Conservation (phyloP, 2,888 invertebrate species). For the Oxyscelio sp. region DNA sequence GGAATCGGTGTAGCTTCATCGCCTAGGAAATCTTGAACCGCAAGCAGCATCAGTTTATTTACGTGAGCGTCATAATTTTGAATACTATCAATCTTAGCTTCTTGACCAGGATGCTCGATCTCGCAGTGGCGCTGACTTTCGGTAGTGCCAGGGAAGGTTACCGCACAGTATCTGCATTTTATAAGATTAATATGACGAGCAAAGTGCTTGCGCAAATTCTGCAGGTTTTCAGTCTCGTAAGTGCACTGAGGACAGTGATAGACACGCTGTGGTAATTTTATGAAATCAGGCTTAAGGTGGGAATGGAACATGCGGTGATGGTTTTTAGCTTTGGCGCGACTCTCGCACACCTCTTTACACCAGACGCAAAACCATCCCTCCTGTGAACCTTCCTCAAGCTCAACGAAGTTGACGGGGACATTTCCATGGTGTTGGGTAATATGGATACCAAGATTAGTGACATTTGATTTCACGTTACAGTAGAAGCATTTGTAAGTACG, state of each 20-base stretch:
- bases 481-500: conserved; percentile 80
- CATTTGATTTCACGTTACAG: conserved; percentile 80
- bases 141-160: conserved; percentile 82
- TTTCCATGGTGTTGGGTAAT: conserved; percentile 78
- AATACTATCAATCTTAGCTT: conserved; percentile 81
- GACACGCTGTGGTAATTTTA: conserved; percentile 61
- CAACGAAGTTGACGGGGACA: conserved; percentile 78
- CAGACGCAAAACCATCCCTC: conserved; percentile 84
- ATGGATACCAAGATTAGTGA: conserved; percentile 78
- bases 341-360: conserved; percentile 85
- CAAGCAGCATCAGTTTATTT: conserved; percentile 78
- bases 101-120: conserved; percentile 82
- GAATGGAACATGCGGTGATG: conserved; percentile 88
- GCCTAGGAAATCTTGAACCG: conserved; percentile 30
- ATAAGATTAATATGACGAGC: conserved; percentile 87
- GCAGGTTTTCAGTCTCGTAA: conserved; percentile 82
- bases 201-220: conserved; percentile 87
- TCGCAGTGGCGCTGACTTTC: conserved; percentile 83
- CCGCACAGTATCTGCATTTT: conserved; percentile 87
- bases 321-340: conserved; percentile 82
- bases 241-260: conserved; percentile 87
- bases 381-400: conserved; percentile 68
- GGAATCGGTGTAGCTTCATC: conserved; percentile 3
- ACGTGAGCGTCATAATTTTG: conserved; percentile 76
- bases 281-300: conserved; percentile 83